Conservation (phyloP, 2,113 vertebrate species). For the Lophius piscatorius region DNA sequence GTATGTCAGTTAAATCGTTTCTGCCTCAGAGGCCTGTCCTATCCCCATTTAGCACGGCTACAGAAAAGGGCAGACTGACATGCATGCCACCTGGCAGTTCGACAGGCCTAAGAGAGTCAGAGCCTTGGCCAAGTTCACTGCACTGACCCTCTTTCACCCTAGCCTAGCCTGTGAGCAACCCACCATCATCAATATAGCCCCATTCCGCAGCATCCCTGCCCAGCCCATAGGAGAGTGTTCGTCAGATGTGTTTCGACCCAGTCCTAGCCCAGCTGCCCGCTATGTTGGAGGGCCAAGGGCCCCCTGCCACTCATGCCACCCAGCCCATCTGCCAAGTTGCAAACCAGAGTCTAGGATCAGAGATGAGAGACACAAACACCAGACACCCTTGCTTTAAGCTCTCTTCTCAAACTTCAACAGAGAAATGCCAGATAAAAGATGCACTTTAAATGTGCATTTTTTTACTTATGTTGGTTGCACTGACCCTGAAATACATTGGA, state of each 20-base stretch:
- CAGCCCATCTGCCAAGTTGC: conserved; percentile 77
- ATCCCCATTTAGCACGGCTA: conserved; percentile 69
- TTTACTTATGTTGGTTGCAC: conserved; percentile 60
- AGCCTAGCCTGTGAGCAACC: conserved; percentile 55
- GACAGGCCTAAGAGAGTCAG: conserved; percentile 54
- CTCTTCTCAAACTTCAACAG: conserved; percentile 58
- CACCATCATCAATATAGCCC: conserved; percentile 38
- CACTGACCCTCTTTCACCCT: conserved; percentile 62
- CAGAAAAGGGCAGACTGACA: conserved; percentile 67
- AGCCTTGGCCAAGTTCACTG: conserved; percentile 66
- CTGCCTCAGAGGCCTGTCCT: conserved; percentile 64
- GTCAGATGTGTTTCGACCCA: conserved; percentile 74
- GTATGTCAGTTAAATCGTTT: conserved; percentile 66
- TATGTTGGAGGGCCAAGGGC: conserved; percentile 75
- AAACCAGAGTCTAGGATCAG: conserved; percentile 68
- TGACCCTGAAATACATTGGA: conserved; percentile 65
- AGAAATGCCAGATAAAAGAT: conserved; percentile 66
- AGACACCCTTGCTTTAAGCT: conserved; percentile 54
- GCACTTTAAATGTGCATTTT: conserved; percentile 61
- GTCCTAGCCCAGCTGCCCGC: conserved; percentile 74
- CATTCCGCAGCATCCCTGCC: conserved; percentile 32
- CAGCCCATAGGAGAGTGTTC: conserved; percentile 61
- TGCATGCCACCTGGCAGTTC: conserved; percentile 50
- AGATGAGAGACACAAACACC: conserved; percentile 61
- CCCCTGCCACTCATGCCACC: conserved; percentile 76